phyloP scores from a whole-genome alignment of 2,888 invertebrate species.

The Reticulitermes lucifugus region DNA sequence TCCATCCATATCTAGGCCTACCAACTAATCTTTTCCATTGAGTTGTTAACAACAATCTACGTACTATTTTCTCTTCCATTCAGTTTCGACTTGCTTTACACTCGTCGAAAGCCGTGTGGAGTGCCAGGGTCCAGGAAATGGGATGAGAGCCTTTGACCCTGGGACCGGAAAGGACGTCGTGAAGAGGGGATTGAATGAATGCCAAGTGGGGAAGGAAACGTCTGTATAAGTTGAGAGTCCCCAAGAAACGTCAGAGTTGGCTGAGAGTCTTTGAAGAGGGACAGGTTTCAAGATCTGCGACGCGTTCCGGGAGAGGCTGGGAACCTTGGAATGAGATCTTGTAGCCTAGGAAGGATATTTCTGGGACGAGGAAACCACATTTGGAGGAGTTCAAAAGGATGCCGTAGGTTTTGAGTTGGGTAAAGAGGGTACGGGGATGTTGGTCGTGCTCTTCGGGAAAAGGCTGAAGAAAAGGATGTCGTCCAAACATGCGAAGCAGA shows the following conservation, averaged over 20 bases:
- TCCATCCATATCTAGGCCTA: too few species aligned
- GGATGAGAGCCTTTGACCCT: neutral
- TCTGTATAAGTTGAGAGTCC: neutral
- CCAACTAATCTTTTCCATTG: too few species aligned
- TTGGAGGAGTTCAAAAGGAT: constrained; percentile 51
- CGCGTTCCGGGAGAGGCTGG: too few species aligned
- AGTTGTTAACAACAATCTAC: too few species aligned
- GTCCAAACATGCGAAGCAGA: too few species aligned
- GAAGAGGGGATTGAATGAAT: neutral
- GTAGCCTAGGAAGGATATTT: neutral
- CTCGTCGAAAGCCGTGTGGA: neutral
- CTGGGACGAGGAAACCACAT: constrained; percentile 57
- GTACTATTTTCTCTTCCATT: too few species aligned
- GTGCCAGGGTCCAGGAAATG: neutral
- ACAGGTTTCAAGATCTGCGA: neutral
- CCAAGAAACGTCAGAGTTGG: neutral
- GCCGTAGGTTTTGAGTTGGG: too few species aligned
- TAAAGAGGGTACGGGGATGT: too few species aligned
- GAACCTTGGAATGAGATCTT: neutral
- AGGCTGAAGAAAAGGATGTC: too few species aligned
- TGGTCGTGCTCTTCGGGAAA: too few species aligned
- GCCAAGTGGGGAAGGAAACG: neutral
- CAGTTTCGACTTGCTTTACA: neutral
- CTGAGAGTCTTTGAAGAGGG: neutral
- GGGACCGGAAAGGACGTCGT: neutral